Evolutionary conservation across 2,113 vertebrate species (phyloP).

Genomic region (Apistogramma diplotaenia): DNA sequence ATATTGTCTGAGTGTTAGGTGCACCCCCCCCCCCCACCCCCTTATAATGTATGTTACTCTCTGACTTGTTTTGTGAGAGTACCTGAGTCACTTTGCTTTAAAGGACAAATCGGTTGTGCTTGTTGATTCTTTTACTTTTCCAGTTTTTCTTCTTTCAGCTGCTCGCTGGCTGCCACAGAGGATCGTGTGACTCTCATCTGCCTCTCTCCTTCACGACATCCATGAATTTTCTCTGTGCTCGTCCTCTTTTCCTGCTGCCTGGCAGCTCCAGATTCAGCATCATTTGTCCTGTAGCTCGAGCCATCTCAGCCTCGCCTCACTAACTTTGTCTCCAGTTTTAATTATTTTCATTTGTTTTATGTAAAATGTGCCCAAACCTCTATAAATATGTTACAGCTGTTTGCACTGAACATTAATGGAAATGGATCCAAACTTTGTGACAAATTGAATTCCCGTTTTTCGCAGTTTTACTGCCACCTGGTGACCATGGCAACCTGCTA

Average conservation of each 20-base stretch:
- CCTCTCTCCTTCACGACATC: neutral
- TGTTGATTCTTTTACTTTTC: neutral
- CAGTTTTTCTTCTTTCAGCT: neutral
- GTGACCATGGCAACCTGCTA: too few relatives aligned
- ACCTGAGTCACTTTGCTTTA: neutral
- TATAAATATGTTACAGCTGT: neutral
- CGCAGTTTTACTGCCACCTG: too few relatives aligned
- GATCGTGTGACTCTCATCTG: too few relatives aligned
- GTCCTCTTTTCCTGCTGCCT: neutral
- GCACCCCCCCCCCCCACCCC: too few relatives aligned
- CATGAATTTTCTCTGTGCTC: neutral
- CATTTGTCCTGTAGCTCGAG: neutral
- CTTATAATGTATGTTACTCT: conserved; percentile 16
- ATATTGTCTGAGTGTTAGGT: conserved; percentile 41
- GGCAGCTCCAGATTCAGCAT: neutral
- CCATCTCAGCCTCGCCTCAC: neutral
- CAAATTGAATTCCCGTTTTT: neutral
- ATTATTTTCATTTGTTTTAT: neutral
- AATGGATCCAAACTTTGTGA: neutral
- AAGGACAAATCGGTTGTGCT: neutral
- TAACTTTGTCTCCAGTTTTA: neutral
- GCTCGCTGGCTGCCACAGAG: too few relatives aligned
- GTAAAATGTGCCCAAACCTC: neutral
- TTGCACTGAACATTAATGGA: rapidly evolving
- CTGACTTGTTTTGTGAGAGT: conserved; percentile 8